Percentiles rank a stretch among this genome's conserved stretches.
phyloP scores from a whole-genome alignment of 2,888 invertebrate species.

The Brenthis ino region DNA sequence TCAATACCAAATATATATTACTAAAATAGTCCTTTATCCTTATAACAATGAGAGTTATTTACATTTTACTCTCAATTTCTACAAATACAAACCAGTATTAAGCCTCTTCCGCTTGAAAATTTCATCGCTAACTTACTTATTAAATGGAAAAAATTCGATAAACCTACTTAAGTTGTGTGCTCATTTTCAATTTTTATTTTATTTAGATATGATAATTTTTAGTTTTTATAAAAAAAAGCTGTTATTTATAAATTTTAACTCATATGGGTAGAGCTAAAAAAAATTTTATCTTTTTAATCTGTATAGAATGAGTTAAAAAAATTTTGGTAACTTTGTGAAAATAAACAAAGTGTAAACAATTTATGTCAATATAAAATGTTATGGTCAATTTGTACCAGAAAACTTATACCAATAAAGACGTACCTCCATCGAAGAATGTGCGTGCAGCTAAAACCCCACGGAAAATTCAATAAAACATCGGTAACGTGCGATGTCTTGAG shows the following conservation, averaged over 20 bases:
- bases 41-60: neutral
- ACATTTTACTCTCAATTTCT: conserved; percentile 5
- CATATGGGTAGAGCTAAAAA: too few species aligned
- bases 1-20: too few species aligned
- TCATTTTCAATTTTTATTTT: too few species aligned
- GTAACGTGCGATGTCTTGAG: neutral
- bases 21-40: too few species aligned
- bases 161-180: too few species aligned
- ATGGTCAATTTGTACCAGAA: neutral
- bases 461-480: neutral
- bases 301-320: neutral
- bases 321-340: neutral
- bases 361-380: neutral
- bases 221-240: too few species aligned
- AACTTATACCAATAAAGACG: too few species aligned
- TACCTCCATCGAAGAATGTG: conserved; percentile 9
- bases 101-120: neutral
- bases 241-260: too few species aligned
- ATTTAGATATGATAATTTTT: too few species aligned
- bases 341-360: neutral
- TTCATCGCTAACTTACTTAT: too few species aligned
- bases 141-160: too few species aligned
- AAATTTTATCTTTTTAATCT: too few species aligned
- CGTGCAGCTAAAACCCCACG: conserved; percentile 3
- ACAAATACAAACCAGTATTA: conserved; percentile 16